Base-by-base conservation (phyloP, 2,888 invertebrate species). In the Hypsopygia costalis region DNA sequence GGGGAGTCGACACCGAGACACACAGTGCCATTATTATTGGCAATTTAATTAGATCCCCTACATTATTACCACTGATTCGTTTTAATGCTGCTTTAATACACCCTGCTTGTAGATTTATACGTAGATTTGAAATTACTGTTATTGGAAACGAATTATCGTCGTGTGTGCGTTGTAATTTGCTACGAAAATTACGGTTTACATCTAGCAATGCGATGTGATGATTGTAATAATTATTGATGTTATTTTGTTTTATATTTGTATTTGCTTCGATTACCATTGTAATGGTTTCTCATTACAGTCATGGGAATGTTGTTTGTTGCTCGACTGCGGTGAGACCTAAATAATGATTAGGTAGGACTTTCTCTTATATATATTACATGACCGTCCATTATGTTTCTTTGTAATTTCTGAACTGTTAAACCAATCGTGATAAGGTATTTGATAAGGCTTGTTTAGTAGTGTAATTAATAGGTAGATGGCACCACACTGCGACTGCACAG, bases 41-140 rank as follows among this genome's bases (percentile, higher is more conserved):
- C 86, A 85, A 87, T 88, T 88, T 86, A 88, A 88, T 88, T 88
- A 87, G 81, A 86, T 78, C 81, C 86, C 83, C 81, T 73, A 66
- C 77, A 72, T 76, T 85, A 87, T 81, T 83, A 81, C 83, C 78
- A 76, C 81, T 81, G 86, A 87, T 86, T 86, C 81, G 73, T 79
- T 81, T 78, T 81, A 87, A 83, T 81, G 69, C 74, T 71, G 66
- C 66, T 73, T 75, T 82, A 78, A 82, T 79, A 76, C 62, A 62
- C 55, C 64, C 62, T 63, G 62, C 69, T 62, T 58, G 59, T 57
- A 58, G 51, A 64, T 62, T 66, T 63, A 59, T 58, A 62, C 55
- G 52, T 57, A 66, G 61, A 60, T 60, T 70, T 57, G 47, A 62
- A 66, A 73, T 76, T 64, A 63, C 61, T 48, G 56, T 53, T 57